Base-by-base conservation (phyloP, 2,113 vertebrate genomes). In the Nestor notabilis region DNA sequence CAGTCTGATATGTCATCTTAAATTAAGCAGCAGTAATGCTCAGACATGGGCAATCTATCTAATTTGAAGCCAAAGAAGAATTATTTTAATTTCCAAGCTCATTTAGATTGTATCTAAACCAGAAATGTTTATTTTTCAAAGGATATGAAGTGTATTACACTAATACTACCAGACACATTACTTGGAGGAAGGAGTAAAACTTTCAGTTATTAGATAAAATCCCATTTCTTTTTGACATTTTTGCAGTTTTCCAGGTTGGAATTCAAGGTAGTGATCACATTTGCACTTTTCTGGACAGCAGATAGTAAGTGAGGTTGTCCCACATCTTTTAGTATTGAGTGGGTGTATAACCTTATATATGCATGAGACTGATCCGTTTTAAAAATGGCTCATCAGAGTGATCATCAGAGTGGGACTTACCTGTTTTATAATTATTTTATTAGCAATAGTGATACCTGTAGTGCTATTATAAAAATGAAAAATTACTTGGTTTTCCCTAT, bases 41-140 rank as follows among this genome's bases (percentile, higher is more conserved):
- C 91, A 89, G 94, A 93, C 66, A 69, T 83, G 65, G 78, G 12
- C 12, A 91, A 94, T 97, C 69, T 70, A 95, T 96, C 91, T 94
- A 71, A 89, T 68, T 91, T 87, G 89, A 95, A 96, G 56, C 52
- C 70, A 76, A 71, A 96, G 93, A 96, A 89, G 47, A 95, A 95
- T 94, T 93, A 93, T 94, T 95, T 95, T 85, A 52, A 89, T 94
- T 94, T 95, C 74, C 31, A 85, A 85, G 49, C 78, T 91, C 56
- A 85, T 95, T 96, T 95, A 93, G 87, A 93, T 91, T 72, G 47
- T 72, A 87, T 94, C 84, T 94, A 94, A 93, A 84, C 7, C 25
- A 96, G 81, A 95, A 93, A 72, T 96, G 58, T 83, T 95, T 93
- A 52, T 96, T 95, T 96, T 96, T 94, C 78, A 95, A 87, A 83